Evolutionary conservation across 2,113 vertebrate species (phyloP).

Genomic region (Amazona guildingii): DNA sequence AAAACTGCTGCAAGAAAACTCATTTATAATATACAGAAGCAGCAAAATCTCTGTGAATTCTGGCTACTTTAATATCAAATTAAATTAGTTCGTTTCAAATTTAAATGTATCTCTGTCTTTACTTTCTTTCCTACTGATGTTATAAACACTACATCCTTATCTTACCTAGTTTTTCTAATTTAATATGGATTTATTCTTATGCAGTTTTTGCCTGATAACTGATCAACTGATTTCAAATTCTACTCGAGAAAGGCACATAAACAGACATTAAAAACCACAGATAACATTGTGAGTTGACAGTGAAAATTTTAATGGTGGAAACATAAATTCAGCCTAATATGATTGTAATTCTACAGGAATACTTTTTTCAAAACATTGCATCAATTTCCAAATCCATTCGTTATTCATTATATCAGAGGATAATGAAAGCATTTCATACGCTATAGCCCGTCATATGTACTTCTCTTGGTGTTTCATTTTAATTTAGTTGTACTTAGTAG

Average conservation of each 20-base stretch:
- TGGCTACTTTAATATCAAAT: neutral
- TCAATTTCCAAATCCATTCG: conserved; percentile 61
- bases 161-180: neutral
- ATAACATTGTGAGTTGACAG: neutral
- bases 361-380: conserved; percentile 54
- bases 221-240: conserved; percentile 30
- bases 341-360: conserved; percentile 37
- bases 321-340: conserved; percentile 54
- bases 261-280: conserved; percentile 1
- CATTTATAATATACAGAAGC: neutral
- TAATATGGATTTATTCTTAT: conserved; percentile 19
- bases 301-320: conserved; percentile 20
- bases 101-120: neutral
- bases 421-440: conserved; percentile 69
- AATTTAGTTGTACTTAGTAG: conserved; percentile 47
- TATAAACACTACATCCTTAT: neutral
- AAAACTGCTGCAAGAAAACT: neutral
- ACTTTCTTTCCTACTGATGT: neutral
- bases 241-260: neutral
- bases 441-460: conserved; percentile 50
- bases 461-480: conserved; percentile 57
- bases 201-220: neutral
- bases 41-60: neutral
- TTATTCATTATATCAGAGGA: conserved; percentile 42
- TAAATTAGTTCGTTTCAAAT: neutral